Conservation (phyloP, 1,140 invertebrate genomes). For the Conopomorpha cramerella region DNA sequence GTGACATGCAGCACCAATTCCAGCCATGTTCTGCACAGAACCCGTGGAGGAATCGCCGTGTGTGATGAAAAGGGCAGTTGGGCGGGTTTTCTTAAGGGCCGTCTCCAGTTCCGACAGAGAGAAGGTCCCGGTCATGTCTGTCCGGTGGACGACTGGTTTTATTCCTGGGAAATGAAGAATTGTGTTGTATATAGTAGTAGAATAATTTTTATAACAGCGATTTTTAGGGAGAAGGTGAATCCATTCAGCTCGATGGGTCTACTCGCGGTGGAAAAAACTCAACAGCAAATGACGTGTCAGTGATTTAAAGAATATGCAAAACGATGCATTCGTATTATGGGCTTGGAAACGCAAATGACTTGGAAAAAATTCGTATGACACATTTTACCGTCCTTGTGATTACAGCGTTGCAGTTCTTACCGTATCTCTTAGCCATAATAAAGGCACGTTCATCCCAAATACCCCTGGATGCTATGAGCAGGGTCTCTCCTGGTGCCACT, state of each 20-base stretch:
- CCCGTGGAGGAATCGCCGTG: constrained; percentile 89
- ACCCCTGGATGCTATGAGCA: constrained; percentile 75
- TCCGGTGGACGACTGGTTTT: constrained; percentile 15
- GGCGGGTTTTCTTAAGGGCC: constrained; percentile 65
- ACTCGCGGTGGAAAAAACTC: too few relatives aligned
- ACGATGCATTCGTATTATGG: too few relatives aligned
- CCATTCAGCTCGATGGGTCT: too few relatives aligned
- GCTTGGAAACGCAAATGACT: too few relatives aligned
- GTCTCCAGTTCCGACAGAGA: constrained; percentile 63
- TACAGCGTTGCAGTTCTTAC: too few relatives aligned
- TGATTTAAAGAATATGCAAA: too few relatives aligned
- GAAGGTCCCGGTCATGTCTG: constrained; percentile 47
- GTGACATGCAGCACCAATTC: constrained; percentile 76
- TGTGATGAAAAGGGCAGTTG: constrained; percentile 75
- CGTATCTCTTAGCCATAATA: constrained; percentile 70
- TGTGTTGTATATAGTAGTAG: too few relatives aligned
- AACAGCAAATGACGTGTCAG: too few relatives aligned
- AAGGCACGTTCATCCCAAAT: constrained; percentile 81
- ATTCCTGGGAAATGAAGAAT: constrained; percentile 15
- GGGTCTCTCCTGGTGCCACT: constrained; percentile 73
- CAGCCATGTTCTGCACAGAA: constrained; percentile 76
- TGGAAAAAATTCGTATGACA: too few relatives aligned
- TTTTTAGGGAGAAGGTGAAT: too few relatives aligned
- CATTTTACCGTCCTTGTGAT: constrained; percentile 24
- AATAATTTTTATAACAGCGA: too few relatives aligned